Conservation (phyloP, 1,140 invertebrate genomes). For the Thaumatotibia leucotreta region DNA sequence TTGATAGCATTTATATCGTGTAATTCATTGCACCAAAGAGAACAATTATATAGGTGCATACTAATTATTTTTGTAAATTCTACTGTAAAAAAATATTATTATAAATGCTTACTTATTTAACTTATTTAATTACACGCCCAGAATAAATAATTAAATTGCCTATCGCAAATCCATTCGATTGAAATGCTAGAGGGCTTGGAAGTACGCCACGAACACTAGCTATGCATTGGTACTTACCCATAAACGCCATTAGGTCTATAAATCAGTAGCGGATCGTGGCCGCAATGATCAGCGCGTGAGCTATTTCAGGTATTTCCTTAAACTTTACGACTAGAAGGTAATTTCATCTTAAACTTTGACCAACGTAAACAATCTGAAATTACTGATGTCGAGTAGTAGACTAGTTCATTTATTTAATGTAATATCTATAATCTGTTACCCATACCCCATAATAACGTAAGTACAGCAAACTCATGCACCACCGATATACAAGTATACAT, state of each 20-base stretch:
- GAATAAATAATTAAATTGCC: too few relatives aligned
- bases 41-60: too few relatives aligned
- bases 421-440: too few relatives aligned
- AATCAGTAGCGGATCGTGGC: slow-evolving; percentile 7
- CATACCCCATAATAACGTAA: too few relatives aligned
- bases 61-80: too few relatives aligned
- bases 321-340: slow-evolving; percentile 7
- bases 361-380: not conserved
- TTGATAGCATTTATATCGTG: too few relatives aligned
- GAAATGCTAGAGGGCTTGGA: not conserved
- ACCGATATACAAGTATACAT: too few relatives aligned
- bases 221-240: not conserved
- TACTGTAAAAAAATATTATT: too few relatives aligned
- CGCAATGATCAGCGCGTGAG: not conserved
- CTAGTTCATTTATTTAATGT: too few relatives aligned
- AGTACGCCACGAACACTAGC: not conserved
- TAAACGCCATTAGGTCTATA: not conserved
- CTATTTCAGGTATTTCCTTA: not conserved
- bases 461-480: not conserved
- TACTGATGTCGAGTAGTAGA: not conserved
- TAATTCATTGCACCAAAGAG: too few relatives aligned
- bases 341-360: not conserved
- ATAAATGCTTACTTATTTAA: not conserved
- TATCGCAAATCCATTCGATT: not conserved
- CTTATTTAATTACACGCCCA: too few relatives aligned